Percentiles rank a stretch among this genome's conserved stretches.
Conservation (phyloP, 1,140 invertebrate genomes). For the Condylostylus longicornis region DNA sequence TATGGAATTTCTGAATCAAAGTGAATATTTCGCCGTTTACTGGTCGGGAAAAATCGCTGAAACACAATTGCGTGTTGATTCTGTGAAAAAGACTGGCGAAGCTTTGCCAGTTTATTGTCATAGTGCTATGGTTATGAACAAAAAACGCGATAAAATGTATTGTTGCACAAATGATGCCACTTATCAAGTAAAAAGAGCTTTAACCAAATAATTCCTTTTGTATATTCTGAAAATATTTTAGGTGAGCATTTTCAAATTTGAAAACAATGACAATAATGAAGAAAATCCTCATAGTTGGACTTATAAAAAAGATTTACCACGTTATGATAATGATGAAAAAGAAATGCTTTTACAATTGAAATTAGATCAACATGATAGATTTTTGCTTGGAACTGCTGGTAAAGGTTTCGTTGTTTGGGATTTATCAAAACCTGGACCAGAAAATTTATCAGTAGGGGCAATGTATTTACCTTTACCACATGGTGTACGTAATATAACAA, state of each 20-base stretch:
- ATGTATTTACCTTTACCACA: slow-evolving; percentile 67
- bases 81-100: slow-evolving; percentile 37
- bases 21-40: slow-evolving; percentile 56
- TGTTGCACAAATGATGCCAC: slow-evolving; percentile 42
- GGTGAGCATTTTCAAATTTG: slow-evolving; percentile 31
- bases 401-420: slow-evolving; percentile 69
- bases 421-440: slow-evolving; percentile 32
- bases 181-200: slow-evolving; percentile 33
- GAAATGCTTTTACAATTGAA: slow-evolving; percentile 70
- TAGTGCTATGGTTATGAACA: slow-evolving; percentile 50
- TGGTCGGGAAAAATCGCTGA: slow-evolving; percentile 70
- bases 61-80: slow-evolving; percentile 48
- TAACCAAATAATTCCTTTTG: slow-evolving; percentile 2
- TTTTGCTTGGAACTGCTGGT: slow-evolving; percentile 66
- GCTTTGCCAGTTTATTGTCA: slow-evolving; percentile 57
- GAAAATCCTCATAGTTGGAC: slow-evolving; percentile 44
- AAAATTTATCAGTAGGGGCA: slow-evolving; percentile 34
- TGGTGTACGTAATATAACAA: slow-evolving; percentile 84
- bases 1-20: slow-evolving; percentile 56
- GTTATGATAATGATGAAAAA: slow-evolving; percentile 48
- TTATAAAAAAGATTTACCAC: slow-evolving; percentile 40
- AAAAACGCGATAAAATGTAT: slow-evolving; percentile 40
- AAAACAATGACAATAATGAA: slow-evolving; percentile 32
- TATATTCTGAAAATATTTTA: slow-evolving; percentile 16
- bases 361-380: slow-evolving; percentile 62